Evolutionary conservation across 2,797 vertebrate genomes (phyloP).

Genomic region (Gymnothorax reevesii): DNA sequence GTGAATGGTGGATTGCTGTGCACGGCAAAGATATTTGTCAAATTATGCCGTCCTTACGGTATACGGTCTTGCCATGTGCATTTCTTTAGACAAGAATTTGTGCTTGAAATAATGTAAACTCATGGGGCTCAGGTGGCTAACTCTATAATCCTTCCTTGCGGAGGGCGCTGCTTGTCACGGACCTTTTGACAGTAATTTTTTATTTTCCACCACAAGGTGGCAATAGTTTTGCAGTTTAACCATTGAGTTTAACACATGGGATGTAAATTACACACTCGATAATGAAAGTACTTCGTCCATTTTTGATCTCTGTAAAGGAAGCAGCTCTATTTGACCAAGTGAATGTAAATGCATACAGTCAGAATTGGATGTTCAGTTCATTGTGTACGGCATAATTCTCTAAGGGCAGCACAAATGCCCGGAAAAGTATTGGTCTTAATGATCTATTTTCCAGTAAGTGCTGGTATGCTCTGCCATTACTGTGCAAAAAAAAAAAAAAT

Average conservation of each 20-base stretch:
- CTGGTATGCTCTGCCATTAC: neutral
- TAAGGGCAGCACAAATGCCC: neutral
- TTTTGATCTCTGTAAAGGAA: too few species aligned
- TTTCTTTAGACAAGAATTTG: too few species aligned
- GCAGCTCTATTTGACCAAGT: too few species aligned
- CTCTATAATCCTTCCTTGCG: too few species aligned
- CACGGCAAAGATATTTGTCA: too few species aligned
- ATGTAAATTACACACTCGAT: too few species aligned
- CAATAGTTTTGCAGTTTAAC: neutral
- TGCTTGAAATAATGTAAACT: too few species aligned
- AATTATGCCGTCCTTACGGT: too few species aligned
- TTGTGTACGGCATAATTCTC: neutral
- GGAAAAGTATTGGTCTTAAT: neutral
- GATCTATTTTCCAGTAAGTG: neutral
- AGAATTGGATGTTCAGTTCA: neutral
- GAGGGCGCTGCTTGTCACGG: neutral
- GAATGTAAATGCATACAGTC: neutral
- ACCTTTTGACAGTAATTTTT: neutral
- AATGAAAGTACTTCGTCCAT: too few species aligned
- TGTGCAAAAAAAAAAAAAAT: neutral
- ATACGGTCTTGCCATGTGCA: too few species aligned
- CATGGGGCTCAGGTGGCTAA: too few species aligned
- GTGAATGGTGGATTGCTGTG: too few species aligned
- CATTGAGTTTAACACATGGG: neutral
- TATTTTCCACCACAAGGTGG: neutral